A percentile compares a stretch with the other conserved stretches of the same genome.
Conservation (phyloP, 2,113 vertebrate species). For the Tenrec ecaudatus region DNA sequence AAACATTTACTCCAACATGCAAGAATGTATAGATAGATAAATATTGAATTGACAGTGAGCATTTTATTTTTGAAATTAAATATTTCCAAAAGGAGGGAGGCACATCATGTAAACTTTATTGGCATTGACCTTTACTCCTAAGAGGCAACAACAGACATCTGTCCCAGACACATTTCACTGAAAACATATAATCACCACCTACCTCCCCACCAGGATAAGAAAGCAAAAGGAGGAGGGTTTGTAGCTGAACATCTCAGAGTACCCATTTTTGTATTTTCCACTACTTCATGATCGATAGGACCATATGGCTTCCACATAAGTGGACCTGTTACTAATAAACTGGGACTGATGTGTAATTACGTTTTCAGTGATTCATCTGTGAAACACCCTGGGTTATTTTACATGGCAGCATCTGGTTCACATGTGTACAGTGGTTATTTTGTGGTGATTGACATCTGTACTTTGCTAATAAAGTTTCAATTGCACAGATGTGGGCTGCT, state of each 20-base stretch:
- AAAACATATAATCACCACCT: slow-evolving; percentile 38
- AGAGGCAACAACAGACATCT: slow-evolving; percentile 23
- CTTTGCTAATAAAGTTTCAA: slow-evolving; percentile 78
- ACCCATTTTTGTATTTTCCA: slow-evolving; percentile 56
- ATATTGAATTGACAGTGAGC: slow-evolving; percentile 2
- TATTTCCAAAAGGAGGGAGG: slow-evolving; percentile 64
- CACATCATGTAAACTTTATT: slow-evolving; percentile 34
- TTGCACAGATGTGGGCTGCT: slow-evolving; percentile 69
- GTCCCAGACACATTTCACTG: background rate
- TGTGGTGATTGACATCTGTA: slow-evolving; percentile 82
- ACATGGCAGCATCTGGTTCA: slow-evolving; percentile 82
- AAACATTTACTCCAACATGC: background rate
- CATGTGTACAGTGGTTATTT: slow-evolving; percentile 75
- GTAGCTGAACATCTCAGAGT: slow-evolving; percentile 61
- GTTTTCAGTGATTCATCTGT: slow-evolving; percentile 82
- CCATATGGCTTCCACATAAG: slow-evolving; percentile 65
- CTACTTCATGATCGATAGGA: slow-evolving; percentile 19
- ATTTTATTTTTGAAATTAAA: slow-evolving; percentile 41
- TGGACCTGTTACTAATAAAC: slow-evolving; percentile 75
- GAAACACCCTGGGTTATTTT: slow-evolving; percentile 82
- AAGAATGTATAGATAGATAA: slow-evolving; percentile 6
- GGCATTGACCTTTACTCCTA: slow-evolving; percentile 43
- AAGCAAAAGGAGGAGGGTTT: background rate
- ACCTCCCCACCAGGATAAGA: background rate
- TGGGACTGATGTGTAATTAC: slow-evolving; percentile 77